Percentiles rank a stretch among this genome's conserved stretches.
phyloP scores from a whole-genome alignment of 2,113 vertebrate species.

The Hoplias malabaricus region DNA sequence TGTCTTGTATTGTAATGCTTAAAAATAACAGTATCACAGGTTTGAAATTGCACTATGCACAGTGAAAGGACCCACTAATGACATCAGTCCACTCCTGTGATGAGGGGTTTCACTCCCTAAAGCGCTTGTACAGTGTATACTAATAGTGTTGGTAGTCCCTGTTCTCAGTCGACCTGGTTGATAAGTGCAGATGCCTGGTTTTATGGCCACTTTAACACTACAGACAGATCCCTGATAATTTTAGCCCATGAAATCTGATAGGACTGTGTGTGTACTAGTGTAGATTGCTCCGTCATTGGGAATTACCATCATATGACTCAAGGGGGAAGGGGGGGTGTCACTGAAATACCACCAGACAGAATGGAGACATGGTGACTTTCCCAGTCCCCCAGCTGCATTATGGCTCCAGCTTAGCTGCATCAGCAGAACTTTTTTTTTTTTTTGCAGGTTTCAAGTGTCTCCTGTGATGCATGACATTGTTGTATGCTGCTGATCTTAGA shows the following conservation, averaged over 20 bases:
- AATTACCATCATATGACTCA: slow-evolving; percentile 14
- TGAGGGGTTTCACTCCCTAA: slow-evolving; percentile 5
- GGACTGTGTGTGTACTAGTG: background rate
- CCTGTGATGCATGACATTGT: background rate
- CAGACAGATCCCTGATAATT: background rate
- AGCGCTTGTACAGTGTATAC: background rate
- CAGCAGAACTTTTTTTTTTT: background rate
- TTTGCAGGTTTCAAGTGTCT: background rate
- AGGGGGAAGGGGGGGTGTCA: background rate
- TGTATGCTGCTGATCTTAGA: background rate
- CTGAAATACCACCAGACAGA: background rate
- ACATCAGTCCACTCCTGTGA: slow-evolving; percentile 16
- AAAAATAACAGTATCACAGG: slow-evolving; percentile 36
- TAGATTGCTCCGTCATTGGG: slow-evolving; percentile 9
- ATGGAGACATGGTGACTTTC: background rate
- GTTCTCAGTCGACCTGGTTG: background rate
- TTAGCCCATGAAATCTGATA: slow-evolving; percentile 3
- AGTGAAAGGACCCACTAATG: slow-evolving; percentile 51
- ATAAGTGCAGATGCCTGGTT: background rate
- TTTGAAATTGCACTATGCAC: slow-evolving; percentile 53
- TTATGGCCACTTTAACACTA: background rate
- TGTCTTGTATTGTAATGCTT: slow-evolving; percentile 45
- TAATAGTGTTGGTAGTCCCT: too few relatives aligned
- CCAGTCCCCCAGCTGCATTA: background rate
- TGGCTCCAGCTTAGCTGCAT: background rate